phyloP scores from a whole-genome alignment of 2,113 vertebrate species.

The Candoia aspera region DNA sequence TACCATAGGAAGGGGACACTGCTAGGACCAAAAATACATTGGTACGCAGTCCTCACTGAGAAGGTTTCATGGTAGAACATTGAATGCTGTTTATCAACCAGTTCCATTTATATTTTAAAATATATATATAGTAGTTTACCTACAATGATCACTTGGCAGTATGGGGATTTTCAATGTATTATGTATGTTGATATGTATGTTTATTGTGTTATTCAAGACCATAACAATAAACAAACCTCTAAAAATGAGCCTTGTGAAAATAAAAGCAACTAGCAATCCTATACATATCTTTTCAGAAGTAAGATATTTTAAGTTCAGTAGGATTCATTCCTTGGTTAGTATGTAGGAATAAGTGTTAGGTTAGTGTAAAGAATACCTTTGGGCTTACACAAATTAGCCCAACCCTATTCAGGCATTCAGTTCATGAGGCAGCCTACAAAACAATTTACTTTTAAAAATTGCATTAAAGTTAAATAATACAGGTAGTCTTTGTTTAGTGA shows the following conservation, averaged over 20 bases:
- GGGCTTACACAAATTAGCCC: not conserved
- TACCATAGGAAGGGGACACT: not conserved
- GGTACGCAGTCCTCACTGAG: not conserved
- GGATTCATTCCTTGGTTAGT: not conserved
- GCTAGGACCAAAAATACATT: not conserved
- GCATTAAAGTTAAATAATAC: not conserved
- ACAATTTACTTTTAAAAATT: not conserved
- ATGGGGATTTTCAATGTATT: no score
- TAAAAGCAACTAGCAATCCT: not conserved
- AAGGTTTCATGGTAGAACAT: not conserved
- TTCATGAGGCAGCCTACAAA: not conserved
- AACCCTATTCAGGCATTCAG: not conserved
- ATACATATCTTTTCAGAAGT: not conserved
- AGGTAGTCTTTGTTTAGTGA: not conserved
- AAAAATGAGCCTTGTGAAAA: not conserved
- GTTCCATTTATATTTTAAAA: not conserved
- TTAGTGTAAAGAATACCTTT: not conserved
- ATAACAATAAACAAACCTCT: not conserved
- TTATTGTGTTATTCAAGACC: not conserved
- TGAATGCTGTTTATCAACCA: not conserved
- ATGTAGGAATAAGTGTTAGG: not conserved
- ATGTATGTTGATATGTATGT: not conserved
- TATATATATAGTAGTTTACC: no score
- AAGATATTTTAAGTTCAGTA: not conserved
- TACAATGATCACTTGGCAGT: no score